Base-by-base conservation (phyloP, 2,797 vertebrate genomes). In the Bradypus variegatus region DNA sequence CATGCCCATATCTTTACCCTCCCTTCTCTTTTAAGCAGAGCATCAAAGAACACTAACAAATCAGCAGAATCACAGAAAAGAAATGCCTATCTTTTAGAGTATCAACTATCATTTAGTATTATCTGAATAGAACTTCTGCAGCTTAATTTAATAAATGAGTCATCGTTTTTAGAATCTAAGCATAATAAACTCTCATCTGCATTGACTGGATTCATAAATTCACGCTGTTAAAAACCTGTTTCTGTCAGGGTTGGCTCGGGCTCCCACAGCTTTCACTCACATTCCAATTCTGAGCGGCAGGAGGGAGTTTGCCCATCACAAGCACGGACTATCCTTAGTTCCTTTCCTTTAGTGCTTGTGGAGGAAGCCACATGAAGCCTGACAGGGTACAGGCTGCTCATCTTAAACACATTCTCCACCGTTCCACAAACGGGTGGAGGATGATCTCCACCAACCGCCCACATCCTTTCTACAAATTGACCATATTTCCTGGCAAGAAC, bases 81-180 rank as follows among this genome's bases (percentile, higher is more conserved):
- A 79, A 92, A 94, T 55, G 50, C 29, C 67, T n/a, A 6, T 27
- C 33, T 82, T 94, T 83, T 6, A 15, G 55, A 76, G 69, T 55
- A 45, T 80, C 93, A 94, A 62, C 67, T 76, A 95, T 76, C 69
- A 86, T 82, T 82, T 83, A 95, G 27, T 31, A 93, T 76, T 77
- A 94, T 95, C 88, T 82, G 88, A 96, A 96, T 60, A 92, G 62
- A 91, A 53, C 89, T 96, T 96, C 95, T 96, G 90, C 92, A 95
- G 84, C 85, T 96, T 97, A 96, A 97, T 96, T 97, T 97, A 96
- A 97, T 97, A 97, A 97, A 96, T 95, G 95, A 97, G 95, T 94
- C 93, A 96, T 96, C 85, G 25, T 97, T 96, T 97, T 96, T 96
- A 94, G 95, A 93, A 95, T 96, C 94, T 90, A 86, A 95, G 96